Evolutionary conservation across 2,113 vertebrate genomes (phyloP).

Genomic region (Elachura formosa): DNA sequence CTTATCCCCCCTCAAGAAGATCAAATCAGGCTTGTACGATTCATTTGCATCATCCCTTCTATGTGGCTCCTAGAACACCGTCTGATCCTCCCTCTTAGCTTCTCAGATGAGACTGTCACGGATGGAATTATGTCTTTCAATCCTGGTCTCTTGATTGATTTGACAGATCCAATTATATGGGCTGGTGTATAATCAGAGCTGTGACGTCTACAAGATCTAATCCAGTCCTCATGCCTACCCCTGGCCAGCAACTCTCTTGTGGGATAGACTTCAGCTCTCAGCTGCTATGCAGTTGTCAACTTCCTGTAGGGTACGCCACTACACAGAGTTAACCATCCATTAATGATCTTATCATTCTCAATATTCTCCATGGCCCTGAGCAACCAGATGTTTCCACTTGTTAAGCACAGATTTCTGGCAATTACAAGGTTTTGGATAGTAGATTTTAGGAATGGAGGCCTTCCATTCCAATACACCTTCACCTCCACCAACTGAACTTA

Average conservation of each 20-base stretch:
- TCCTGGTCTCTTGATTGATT: not conserved
- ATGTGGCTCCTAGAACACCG: not conserved
- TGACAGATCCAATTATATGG: not conserved
- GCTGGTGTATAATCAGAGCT: not conserved
- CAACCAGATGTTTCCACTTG: not conserved
- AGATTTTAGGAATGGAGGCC: not conserved
- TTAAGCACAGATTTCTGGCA: not conserved
- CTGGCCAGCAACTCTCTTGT: not conserved
- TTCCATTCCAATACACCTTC: not conserved
- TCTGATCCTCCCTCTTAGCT: not conserved
- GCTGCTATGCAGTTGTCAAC: not conserved
- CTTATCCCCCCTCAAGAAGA: not conserved
- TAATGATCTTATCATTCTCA: not conserved
- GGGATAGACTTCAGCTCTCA: not conserved
- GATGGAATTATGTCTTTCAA: not conserved
- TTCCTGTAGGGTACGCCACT: not conserved
- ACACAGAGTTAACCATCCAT: not conserved
- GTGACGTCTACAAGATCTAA: not conserved
- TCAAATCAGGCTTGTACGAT: not conserved
- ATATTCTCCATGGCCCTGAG: not conserved
- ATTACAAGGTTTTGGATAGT: not conserved
- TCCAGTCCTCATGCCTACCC: not conserved
- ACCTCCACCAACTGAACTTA: not conserved
- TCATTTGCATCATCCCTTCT: not conserved
- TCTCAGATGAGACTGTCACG: not conserved